Evolutionary conservation across 2,797 vertebrate species (phyloP), one percentile per base, ranked within the genome.

Genomic region (Lithobates pipiens): DNA sequence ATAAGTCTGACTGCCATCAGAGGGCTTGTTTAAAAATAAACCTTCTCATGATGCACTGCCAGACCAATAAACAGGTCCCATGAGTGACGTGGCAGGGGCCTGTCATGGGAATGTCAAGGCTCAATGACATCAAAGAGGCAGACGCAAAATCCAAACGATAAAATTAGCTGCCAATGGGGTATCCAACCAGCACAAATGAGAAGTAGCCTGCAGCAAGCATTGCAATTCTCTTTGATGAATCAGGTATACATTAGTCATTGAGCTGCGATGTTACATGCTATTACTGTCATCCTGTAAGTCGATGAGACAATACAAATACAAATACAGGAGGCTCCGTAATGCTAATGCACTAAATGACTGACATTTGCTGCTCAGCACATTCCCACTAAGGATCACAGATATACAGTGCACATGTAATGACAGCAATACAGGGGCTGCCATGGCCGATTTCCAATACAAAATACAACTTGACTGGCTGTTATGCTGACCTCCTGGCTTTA

Each of bases 1-100:
- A 85, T 80, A 74, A 80, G 77, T 80, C 69, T 75, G 70, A 80
- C 83, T 79, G 76, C 77, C 83, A 85, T 85, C 77, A 36, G 70
- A 80, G 71, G 77, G 44, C 77, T 74, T 2, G 77, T 46, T 27
- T 85, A 85, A 80, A 85, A 85, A 85, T 85, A 85, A 80, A 68
- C 76, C 70, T 85, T 54, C 76, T 79, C 77, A 72, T 67, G 76
- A 80, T 74, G 77, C 77, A 34, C 42, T 57, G 83, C 83, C 83
- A 85, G 77, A 61, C 68, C 77, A 32, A 50, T 39, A 50, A 80
- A 80, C 70, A 44, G 61, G 70, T 85, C 77, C 77, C 70, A 54
- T 34, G 25, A 68, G 29, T 79, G 76, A 85, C 77, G 77, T 80
- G 68, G 83, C 57, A 44, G 67, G 32, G 67, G 29, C 10, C 32